Base-by-base conservation (phyloP, 92 coral and sea anemone species). In the Siderastrea siderea region DNA sequence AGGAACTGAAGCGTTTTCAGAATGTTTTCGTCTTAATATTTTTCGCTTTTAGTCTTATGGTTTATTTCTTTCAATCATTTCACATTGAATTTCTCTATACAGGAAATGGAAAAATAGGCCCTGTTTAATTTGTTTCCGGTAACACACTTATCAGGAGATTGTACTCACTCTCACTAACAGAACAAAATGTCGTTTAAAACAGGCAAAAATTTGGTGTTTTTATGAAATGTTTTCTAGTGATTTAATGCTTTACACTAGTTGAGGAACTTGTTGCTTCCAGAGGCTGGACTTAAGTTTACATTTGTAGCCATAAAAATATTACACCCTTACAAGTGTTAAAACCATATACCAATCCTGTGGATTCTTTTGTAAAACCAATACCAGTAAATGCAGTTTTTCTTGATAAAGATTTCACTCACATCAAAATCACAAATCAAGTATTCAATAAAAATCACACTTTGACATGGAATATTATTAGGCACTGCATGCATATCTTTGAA, bases 41-140 rank as follows among this genome's bases (percentile, higher is more conserved):
- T 81, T 69, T 57, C 7, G 64, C 4, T 81, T 55, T 82, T 70
- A 47, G 1, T 58, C 46, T 82, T 54, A 12, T 44, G 7, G 78
- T 74, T 26, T 69, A 16, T 7, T 54, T 38, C 16, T 70, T 58
- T 82, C 63, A n/a, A 66, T 26, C 38, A 26, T 26, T 43, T 70
- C 55, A n/a, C 68, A 6, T 71, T 45, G 58, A 70, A 68, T 82
- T 82, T 14, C 66, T 51, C 71, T 26, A 62, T 55, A 71, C 65
- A 71, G 86, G 76, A 70, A 71, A 82, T 71, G 55, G 43, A 19
- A 46, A 26, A 69, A 59, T 55, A 55, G 70, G 16, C 47, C 44
- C 45, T 14, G 75, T 17, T 15, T 55, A 69, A 57, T 57, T 49
- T 45, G 86, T 82, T 82, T 82, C 86, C 86, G 86, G 86, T 82